Evolutionary conservation across 2,888 invertebrate species (phyloP), one percentile per base, ranked within the genome.

Genomic region (Epinotia demarniana): DNA sequence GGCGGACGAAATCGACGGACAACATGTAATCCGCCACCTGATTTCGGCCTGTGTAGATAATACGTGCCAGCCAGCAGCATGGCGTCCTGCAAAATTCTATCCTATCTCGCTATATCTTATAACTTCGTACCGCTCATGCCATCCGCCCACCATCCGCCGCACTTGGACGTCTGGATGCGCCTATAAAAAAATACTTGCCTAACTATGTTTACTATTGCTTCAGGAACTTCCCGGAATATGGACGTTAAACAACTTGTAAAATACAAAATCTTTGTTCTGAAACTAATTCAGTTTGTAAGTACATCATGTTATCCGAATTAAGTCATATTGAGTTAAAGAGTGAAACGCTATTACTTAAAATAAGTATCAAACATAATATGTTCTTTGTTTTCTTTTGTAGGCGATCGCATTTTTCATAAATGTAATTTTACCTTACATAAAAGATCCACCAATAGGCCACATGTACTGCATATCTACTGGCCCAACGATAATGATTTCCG

Each of bases 391-490:
- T 67, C 33, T 39, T 67, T 69, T 69, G 11, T 27, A 69, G 69
- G 43, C 27, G 19, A 23, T 19, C 2, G 60, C 69, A 1, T 1
- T 60, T 2, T 43, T n/a, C 27, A 69, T 69, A 69, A 23, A 46
- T 16, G 23, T 5, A 12, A n/a, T 69, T 23, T 69, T 69, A 60
- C 69, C 69, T 39, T 12, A 16, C 23, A 46, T 60, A 23, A 12
- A 60, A 46, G n/a, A 19, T n/a, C 69, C 69, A 46, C 69, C 69
- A 6, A 2, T 4, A 2, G 69, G 69, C 16, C 69, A 69, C n/a
- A 69, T 69, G 69, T 69, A 69, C 27, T 69, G 69, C 46, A 69
- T 69, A 69, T 58, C 63, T 16, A 62, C 63, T 27, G 72, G 72
- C 53, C 63, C 63, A 16, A 60, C 58, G 16, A 3, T 60, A 23